These are phyloP conservation scores for Stenchaetothrips biformis DNA, from an alignment of 2,888 invertebrate genomes.

Conservation along the genomic window DNA sequence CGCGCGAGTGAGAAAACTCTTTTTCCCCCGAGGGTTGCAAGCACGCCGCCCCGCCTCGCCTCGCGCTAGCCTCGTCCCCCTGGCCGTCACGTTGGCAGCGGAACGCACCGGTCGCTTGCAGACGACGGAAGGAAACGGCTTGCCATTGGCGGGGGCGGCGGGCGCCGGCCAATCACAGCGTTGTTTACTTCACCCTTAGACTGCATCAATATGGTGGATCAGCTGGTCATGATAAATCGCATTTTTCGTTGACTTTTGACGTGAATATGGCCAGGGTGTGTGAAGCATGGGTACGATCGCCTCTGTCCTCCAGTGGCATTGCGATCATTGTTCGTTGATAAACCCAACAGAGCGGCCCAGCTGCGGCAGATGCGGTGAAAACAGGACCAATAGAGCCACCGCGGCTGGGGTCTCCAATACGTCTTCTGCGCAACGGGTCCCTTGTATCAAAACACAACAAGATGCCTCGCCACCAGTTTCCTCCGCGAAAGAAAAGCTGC, in stretches of 20 bases:
- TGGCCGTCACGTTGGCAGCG: no score
- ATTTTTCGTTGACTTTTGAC: constrained; percentile 34
- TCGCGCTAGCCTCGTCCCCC: no score
- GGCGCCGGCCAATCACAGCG: constrained; percentile 34
- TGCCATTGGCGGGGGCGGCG: constrained; percentile 33
- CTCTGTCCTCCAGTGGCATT: constrained; percentile 91
- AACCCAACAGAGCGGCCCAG: constrained; percentile 79
- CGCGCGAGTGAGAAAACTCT: no score
- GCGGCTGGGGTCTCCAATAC: constrained; percentile 44
- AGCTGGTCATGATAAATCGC: constrained; percentile 50
- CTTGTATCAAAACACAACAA: constrained; percentile 34
- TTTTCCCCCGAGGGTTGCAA: no score
- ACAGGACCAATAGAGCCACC: constrained; percentile 50
- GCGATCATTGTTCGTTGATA: constrained; percentile 80
- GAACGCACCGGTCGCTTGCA: background rate
- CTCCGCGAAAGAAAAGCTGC: constrained; percentile 39
- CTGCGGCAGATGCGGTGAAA: constrained; percentile 73
- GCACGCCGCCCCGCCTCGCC: no score
- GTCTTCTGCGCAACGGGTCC: constrained; percentile 38
- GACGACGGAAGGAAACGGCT: background rate
- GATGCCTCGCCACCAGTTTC: constrained; percentile 45
- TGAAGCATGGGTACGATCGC: constrained; percentile 83
- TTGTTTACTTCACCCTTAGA: constrained; percentile 32
- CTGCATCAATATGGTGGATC: constrained; percentile 55
- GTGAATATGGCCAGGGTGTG: constrained; percentile 49